phyloP scores from a whole-genome alignment of 2,113 vertebrate species.

The Labeo rohita region DNA sequence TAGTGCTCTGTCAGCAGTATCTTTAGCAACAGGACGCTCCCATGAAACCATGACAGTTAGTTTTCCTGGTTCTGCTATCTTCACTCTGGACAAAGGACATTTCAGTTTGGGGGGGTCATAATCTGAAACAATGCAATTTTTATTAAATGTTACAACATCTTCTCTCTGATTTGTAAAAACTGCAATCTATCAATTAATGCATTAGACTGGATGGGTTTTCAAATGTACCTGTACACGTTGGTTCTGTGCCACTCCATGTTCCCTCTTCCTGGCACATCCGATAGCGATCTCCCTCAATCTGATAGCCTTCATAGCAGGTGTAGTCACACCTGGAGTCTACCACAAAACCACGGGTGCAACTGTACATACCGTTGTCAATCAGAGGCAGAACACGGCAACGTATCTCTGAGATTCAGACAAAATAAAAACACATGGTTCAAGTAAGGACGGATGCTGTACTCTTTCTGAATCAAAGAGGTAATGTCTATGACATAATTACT shows the following conservation, averaged over 20 bases:
- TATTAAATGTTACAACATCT: constrained; percentile 16
- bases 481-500: not conserved
- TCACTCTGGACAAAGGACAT: constrained; percentile 87
- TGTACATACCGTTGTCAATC: constrained; percentile 83
- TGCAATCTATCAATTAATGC: not conserved
- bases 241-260: constrained; percentile 87
- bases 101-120: constrained; percentile 91
- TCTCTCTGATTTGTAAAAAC: not conserved
- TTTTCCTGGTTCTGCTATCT: constrained; percentile 89
- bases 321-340: constrained; percentile 93
- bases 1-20: constrained; percentile 86
- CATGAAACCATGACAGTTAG: constrained; percentile 86
- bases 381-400: constrained; percentile 83
- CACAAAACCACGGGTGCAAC: constrained; percentile 81
- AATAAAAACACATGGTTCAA: constrained; percentile 28
- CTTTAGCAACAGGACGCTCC: constrained; percentile 87
- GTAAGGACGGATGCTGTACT: not conserved
- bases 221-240: constrained; percentile 86
- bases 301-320: constrained; percentile 84
- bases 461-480: not conserved
- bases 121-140: constrained; percentile 75
- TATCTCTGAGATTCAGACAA: constrained; percentile 75
- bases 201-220: not conserved
- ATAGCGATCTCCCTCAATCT: constrained; percentile 84
- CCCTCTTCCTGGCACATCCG: constrained; percentile 85